Base-by-base conservation (phyloP, 2,113 vertebrate genomes). In the Macrotus californicus region DNA sequence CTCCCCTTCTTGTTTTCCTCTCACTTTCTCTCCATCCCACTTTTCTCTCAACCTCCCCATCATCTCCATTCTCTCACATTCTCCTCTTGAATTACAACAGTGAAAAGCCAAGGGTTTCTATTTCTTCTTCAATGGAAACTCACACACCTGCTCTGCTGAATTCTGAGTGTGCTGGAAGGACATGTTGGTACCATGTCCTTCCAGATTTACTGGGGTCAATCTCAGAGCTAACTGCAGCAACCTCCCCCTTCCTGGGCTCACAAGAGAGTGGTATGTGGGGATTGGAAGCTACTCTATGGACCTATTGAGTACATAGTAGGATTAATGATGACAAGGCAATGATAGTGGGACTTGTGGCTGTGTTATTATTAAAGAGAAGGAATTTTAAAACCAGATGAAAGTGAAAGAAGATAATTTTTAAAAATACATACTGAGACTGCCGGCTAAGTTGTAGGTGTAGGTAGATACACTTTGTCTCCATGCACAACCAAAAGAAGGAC, bases 361-460 rank as follows among this genome's bases (percentile, higher is more conserved):
- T 87, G 34, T 72, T 85, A 54, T 91, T 92, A 92, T 59, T 94
- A 86, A 96, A 41, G 48, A 93, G 56, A 29, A 83, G 43, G 66
- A 75, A 93, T 93, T 87, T 97, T 87, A 18, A 94, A 87, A 67
- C 14, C 36, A 94, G n/a, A 50, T 93, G 56, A 84, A 87, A 92
- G 26, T 26, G 80, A 92, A 93, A 93, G 61, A 91, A 75, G 67
- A 87, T 7, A 29, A 36, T 94, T 93, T 89, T 90, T 21, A 54
- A 54, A 54, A 54, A 54, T 21, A 54, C 52, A 54, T 7, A 54
- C 52, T 54, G 52, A 54, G 52, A 21, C 18, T 54, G 19, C 52
- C 21, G 52, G 52, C 52, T 54, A 54, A 54, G 52, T 21, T 54
- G 19, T 18, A 54, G 52, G 52, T 54, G 52, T 54, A 54, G 54